Percentiles rank a stretch among this genome's conserved stretches.
Conservation (phyloP, 2,113 vertebrate species). For the Smithornis capensis region DNA sequence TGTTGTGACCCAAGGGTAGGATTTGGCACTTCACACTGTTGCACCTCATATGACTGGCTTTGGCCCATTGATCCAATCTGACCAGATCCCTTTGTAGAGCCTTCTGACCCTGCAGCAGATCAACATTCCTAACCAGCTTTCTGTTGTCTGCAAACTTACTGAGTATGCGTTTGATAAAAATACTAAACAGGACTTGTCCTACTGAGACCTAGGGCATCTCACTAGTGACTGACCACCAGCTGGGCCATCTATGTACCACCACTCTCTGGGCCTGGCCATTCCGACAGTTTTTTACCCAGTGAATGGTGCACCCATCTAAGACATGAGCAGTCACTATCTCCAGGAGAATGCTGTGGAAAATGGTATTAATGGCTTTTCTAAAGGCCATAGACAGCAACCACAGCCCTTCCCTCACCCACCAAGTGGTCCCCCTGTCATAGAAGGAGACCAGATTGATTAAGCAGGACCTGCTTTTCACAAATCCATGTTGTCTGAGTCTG, state of each 20-base stretch:
- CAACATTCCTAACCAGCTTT: not conserved
- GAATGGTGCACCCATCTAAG: not conserved
- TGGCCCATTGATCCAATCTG: not conserved
- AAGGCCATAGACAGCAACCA: not conserved
- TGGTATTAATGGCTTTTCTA: not conserved
- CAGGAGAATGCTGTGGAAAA: not conserved
- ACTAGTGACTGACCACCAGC: not conserved
- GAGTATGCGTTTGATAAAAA: not conserved
- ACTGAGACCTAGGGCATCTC: not conserved
- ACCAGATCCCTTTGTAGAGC: not conserved
- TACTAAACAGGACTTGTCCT: not conserved
- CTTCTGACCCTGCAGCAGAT: not conserved
- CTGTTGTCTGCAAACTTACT: not conserved
- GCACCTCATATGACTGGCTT: no score
- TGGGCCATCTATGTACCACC: no score
- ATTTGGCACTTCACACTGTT: not conserved
- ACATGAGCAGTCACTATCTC: not conserved
- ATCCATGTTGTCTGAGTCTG: not conserved
- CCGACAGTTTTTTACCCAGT: not conserved
- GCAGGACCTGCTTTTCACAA: not conserved
- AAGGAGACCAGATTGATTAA: not conserved
- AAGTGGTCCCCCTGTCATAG: rapidly evolving
- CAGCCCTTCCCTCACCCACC: not conserved
- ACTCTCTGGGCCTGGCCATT: rapidly evolving
- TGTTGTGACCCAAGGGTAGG: not conserved